A percentile compares a stretch with the other conserved stretches of the same genome.
Evolutionary conservation across 2,888 invertebrate species (phyloP).

Genomic region (Heliothis peltigera): DNA sequence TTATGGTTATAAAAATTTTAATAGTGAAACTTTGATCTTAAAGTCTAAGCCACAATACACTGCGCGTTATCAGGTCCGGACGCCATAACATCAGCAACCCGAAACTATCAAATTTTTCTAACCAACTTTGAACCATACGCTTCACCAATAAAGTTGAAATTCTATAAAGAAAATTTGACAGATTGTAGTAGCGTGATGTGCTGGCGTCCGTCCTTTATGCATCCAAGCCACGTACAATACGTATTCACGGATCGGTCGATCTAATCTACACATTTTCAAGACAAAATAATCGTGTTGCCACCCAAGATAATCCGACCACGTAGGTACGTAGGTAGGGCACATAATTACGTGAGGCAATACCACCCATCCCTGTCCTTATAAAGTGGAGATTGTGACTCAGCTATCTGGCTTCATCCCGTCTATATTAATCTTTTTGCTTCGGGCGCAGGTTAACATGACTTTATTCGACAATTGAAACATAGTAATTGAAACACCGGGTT

Average conservation of each 20-base stretch:
- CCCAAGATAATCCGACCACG: conserved; percentile 47
- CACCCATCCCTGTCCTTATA: conserved; percentile 61
- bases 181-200: too few species aligned
- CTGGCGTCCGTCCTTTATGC: too few species aligned
- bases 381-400: conserved; percentile 62
- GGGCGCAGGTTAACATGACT: conserved; percentile 33
- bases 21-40: not conserved
- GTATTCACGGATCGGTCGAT: conserved; percentile 42
- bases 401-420: conserved; percentile 62
- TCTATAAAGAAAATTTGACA: too few species aligned
- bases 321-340: conserved; percentile 56
- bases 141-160: too few species aligned
- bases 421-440: conserved; percentile 63
- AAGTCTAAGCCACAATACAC: not conserved
- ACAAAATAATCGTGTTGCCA: conserved; percentile 57
- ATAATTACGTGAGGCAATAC: conserved; percentile 61
- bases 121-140: too few species aligned
- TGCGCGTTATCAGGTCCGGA: conserved; percentile 14
- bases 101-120: too few species aligned
- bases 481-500: not conserved
- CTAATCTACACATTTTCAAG: conserved; percentile 58
- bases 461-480: conserved; percentile 33
- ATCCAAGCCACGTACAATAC: conserved; percentile 31
- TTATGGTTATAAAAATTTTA: not conserved
- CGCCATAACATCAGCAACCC: too few species aligned